Evolutionary conservation across 2,113 vertebrate genomes (phyloP), one percentile per base, ranked within the genome.

Genomic region (Nibea albiflora): DNA sequence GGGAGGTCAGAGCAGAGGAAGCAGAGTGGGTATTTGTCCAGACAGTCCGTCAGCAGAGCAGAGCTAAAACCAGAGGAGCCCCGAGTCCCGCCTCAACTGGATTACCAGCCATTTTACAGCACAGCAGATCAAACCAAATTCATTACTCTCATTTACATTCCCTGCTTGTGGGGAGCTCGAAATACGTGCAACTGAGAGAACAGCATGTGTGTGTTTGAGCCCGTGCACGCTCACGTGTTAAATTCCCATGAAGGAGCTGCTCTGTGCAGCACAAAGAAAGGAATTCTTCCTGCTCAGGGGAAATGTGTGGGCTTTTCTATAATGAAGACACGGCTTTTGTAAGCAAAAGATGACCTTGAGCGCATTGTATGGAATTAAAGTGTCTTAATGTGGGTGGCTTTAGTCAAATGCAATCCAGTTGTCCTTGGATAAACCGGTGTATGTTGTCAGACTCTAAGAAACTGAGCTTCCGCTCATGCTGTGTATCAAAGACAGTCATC

Each of bases 321-420:
- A 61, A 76, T 26, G 28, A 49, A 79, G 47, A 69, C 60, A 15
- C 5, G 2, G 44, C 66, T 62, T 76, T 73, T 57, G 39, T 73
- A 8, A 58, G 6, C 17, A 24, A 1, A 1, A 35, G 42, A 77
- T 80, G 79, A 90, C 89, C 91, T 90, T 92, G 89, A 88, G 64
- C 49, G 57, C 28, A 14, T 60, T 78, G 28, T 68, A 47, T 79
- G 50, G 60, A 90, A 90, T 82, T 83, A 71, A 76, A 87, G 68
- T 77, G 3, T 67, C 50, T 62, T 68, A 42, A 80, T 83, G 80
- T 92, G 79, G 75, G 86, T 42, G 83, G 72, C 69, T 85, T 79
- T 65, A 78, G 47, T 90, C 73, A 65, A 89, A 86, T 46, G 53
- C 28, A 72, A 70, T 58, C 57, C 63, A 75, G 65, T 83, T 68